Percentiles rank a stretch among this genome's conserved stretches.
Evolutionary conservation across 1,140 invertebrate species (phyloP).

Genomic region (Pseudomyrmex sp.): DNA sequence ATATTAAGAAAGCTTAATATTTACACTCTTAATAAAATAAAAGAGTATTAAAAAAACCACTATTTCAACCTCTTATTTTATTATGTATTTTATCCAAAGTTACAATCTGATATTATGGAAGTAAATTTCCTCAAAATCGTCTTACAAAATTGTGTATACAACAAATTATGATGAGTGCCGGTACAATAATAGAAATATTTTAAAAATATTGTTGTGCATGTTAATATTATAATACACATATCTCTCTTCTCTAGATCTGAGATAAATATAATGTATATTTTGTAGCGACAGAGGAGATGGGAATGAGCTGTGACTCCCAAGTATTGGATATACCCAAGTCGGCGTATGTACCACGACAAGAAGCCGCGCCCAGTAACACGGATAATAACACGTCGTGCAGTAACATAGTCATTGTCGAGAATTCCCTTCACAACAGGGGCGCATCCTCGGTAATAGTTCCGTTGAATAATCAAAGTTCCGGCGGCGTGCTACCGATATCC

Average conservation of each 20-base stretch:
- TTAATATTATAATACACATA: constrained; percentile 40
- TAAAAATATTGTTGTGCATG: constrained; percentile 14
- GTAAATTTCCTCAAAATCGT: constrained; percentile 12
- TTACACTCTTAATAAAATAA: no score
- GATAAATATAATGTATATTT: constrained; percentile 76
- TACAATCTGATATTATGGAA: neutral
- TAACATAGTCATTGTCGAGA: constrained; percentile 74
- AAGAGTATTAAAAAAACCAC: no score
- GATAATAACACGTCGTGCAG: constrained; percentile 67
- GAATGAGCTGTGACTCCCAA: constrained; percentile 60
- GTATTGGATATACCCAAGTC: constrained; percentile 71
- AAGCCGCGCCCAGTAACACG: constrained; percentile 62
- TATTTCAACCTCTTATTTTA: no score
- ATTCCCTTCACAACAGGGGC: constrained; percentile 59
- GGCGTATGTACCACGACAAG: constrained; percentile 68
- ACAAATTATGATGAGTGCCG: neutral
- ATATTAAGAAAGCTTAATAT: neutral
- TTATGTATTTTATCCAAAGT: no score
- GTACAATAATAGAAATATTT: neutral
- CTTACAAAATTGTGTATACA: neutral
- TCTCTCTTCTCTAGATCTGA: constrained; percentile 17
- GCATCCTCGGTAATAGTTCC: constrained; percentile 70
- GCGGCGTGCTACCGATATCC: constrained; percentile 74
- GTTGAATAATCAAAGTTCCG: constrained; percentile 60
- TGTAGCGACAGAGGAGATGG: constrained; percentile 79